Percentiles rank a stretch among this genome's conserved stretches.
These are phyloP conservation scores for Drosophila greeni DNA, from an alignment of 2,888 invertebrate genomes.

Conservation along the genomic window DNA sequence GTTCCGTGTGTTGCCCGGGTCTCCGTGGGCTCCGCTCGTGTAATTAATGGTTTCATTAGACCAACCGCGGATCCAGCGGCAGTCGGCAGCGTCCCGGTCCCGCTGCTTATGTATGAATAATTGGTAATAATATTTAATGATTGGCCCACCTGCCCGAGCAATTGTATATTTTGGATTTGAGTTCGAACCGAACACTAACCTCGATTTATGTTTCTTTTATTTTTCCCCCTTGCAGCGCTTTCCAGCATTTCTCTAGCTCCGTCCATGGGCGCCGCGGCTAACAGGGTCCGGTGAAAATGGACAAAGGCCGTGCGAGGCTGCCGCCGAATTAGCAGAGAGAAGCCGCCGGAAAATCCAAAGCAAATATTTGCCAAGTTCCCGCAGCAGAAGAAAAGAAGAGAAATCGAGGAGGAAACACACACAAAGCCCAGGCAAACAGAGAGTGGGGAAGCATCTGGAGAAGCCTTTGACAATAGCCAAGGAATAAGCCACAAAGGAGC, in stretches of 20 bases:
- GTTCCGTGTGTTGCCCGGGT: slow-evolving; percentile 2
- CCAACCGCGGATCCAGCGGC: slow-evolving; percentile 56
- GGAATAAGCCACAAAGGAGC: slow-evolving; percentile 61
- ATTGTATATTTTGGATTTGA: slow-evolving; percentile 26
- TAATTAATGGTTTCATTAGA: slow-evolving; percentile 75
- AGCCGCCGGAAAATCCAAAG: slow-evolving; percentile 29
- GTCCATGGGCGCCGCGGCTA: slow-evolving; percentile 60
- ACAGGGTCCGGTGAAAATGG: slow-evolving; percentile 65
- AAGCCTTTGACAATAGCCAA: slow-evolving; percentile 35
- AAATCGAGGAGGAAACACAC: slow-evolving; percentile 18
- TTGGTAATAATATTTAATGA: slow-evolving; percentile 75
- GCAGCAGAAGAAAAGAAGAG: slow-evolving; percentile 18
- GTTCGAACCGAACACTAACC: slow-evolving; percentile 8
- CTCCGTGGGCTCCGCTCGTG: slow-evolving; percentile 42
- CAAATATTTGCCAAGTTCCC: slow-evolving; percentile 60
- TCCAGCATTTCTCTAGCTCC: slow-evolving; percentile 45
- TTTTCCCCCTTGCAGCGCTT: slow-evolving; percentile 3
- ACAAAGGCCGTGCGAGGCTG: slow-evolving; percentile 70
- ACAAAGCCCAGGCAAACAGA: slow-evolving; percentile 25
- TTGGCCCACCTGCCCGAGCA: slow-evolving; percentile 57
- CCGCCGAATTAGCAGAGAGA: slow-evolving; percentile 68
- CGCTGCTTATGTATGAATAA: slow-evolving; percentile 75
- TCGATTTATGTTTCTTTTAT: background rate
- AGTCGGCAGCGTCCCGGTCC: slow-evolving; percentile 45
- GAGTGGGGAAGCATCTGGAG: background rate